These are phyloP conservation scores for Clunio marinus DNA, from an alignment of 2,888 invertebrate species.

Conservation along the genomic window DNA sequence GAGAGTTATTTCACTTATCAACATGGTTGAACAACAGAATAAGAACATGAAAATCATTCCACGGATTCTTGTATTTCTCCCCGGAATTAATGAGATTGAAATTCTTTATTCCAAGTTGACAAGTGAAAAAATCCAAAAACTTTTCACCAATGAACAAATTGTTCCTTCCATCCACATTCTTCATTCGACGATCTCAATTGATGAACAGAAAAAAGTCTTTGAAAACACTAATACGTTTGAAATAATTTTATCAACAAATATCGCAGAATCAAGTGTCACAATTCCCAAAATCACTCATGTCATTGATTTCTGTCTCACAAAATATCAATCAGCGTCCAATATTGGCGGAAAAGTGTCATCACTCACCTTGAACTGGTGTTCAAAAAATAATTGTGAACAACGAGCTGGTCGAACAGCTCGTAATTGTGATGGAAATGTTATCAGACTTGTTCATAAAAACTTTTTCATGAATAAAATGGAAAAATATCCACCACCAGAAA, in stretches of 20 bases:
- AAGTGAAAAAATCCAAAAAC: not conserved
- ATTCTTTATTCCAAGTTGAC: constrained; percentile 46
- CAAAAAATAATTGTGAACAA: constrained; percentile 83
- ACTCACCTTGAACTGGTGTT: constrained; percentile 80
- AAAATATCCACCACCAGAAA: constrained; percentile 66
- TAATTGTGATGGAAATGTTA: constrained; percentile 67
- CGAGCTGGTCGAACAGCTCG: constrained; percentile 88
- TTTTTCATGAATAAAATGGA: constrained; percentile 61
- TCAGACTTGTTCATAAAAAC: constrained; percentile 61
- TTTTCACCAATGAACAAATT: not conserved
- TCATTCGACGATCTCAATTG: constrained; percentile 73
- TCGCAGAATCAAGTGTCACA: constrained; percentile 89
- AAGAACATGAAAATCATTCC: constrained; percentile 50
- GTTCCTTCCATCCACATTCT: constrained; percentile 51
- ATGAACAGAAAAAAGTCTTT: constrained; percentile 66
- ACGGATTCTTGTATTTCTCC: constrained; percentile 83
- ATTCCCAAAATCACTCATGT: constrained; percentile 86
- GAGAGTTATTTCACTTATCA: constrained; percentile 58
- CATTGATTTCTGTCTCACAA: constrained; percentile 91
- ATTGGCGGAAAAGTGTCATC: constrained; percentile 61
- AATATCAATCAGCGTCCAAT: constrained; percentile 69
- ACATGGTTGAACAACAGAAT: constrained; percentile 43
- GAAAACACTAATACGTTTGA: constrained; percentile 51
- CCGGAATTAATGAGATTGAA: constrained; percentile 82
- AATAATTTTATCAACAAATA: constrained; percentile 84